Percentiles rank a stretch among this genome's conserved stretches.
Conservation (phyloP, 23 tunicate genomes). For the Ascidia mentula region DNA sequence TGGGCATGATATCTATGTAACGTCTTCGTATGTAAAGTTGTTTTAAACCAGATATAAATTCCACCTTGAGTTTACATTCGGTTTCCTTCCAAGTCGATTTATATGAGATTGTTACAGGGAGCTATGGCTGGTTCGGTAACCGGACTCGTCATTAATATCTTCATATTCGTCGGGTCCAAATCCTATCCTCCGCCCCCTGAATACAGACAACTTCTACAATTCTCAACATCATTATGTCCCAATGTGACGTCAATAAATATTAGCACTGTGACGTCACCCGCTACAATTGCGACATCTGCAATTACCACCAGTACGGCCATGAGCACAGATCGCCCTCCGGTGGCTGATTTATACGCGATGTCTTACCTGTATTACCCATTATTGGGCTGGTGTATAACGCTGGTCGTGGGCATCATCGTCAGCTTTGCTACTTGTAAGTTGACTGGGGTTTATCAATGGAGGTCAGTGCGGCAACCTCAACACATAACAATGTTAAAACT, state of each 20-base stretch:
- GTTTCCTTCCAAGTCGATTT: too few relatives aligned
- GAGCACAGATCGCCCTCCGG: constrained; percentile 38
- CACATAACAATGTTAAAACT: too few relatives aligned
- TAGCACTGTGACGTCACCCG: constrained; percentile 3
- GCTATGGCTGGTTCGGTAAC: constrained; percentile 24
- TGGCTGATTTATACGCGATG: constrained; percentile 73
- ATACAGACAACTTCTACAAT: constrained; percentile 11
- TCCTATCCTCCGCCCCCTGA: constrained; percentile 32
- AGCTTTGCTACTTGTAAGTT: constrained; percentile 55
- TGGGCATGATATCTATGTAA: too few relatives aligned
- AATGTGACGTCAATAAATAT: neutral
- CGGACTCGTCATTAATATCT: constrained; percentile 22
- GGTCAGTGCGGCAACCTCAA: too few relatives aligned
- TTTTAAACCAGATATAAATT: too few relatives aligned
- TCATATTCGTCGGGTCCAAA: constrained; percentile 31
- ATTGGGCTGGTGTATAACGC: constrained; percentile 48
- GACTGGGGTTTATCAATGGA: neutral
- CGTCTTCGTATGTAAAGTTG: too few relatives aligned
- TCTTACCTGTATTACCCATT: constrained; percentile 56
- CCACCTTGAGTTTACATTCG: too few relatives aligned
- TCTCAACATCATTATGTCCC: constrained; percentile 8
- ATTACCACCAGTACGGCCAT: neutral
- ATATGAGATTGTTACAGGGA: too few relatives aligned
- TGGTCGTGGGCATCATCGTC: constrained; percentile 48
- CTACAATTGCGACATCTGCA: neutral